Evolutionary conservation across 2,797 vertebrate genomes (phyloP).

Genomic region (Phataginus tricuspis): DNA sequence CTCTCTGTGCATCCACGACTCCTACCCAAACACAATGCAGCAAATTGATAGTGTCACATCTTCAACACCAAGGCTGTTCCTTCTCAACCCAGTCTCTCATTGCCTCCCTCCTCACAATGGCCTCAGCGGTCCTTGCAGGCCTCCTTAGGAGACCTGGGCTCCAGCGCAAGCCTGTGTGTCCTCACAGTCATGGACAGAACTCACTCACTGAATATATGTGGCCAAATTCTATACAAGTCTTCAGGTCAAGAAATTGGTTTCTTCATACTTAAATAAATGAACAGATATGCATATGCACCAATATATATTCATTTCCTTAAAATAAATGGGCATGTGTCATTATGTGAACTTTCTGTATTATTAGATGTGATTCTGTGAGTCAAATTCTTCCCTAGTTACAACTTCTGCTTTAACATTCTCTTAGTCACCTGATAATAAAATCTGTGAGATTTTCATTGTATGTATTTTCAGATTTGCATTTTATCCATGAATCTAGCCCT

Average conservation of each 20-base stretch:
- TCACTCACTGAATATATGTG: background rate
- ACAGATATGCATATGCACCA: background rate
- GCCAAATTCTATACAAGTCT: background rate
- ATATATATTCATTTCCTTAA: conserved; percentile 28
- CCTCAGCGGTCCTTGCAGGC: background rate
- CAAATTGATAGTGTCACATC: background rate
- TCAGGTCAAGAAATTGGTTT: conserved; percentile 18
- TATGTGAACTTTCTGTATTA: background rate
- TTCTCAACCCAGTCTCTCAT: background rate
- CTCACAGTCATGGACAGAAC: background rate
- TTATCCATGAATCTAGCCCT: conserved; percentile 13
- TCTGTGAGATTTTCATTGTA: conserved; percentile 19
- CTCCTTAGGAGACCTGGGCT: background rate
- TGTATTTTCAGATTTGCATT: conserved; percentile 34
- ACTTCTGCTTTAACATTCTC: conserved; percentile 17
- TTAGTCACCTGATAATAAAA: conserved; percentile 33
- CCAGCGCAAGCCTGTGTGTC: background rate
- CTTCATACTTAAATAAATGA: background rate
- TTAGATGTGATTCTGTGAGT: background rate
- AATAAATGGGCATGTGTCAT: background rate
- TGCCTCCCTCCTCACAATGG: background rate
- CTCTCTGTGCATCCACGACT: background rate
- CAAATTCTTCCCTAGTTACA: background rate
- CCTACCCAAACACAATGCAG: background rate
- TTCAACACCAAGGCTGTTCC: background rate